phyloP scores from a whole-genome alignment of 2,797 vertebrate species.

The Cyprinella venusta region DNA sequence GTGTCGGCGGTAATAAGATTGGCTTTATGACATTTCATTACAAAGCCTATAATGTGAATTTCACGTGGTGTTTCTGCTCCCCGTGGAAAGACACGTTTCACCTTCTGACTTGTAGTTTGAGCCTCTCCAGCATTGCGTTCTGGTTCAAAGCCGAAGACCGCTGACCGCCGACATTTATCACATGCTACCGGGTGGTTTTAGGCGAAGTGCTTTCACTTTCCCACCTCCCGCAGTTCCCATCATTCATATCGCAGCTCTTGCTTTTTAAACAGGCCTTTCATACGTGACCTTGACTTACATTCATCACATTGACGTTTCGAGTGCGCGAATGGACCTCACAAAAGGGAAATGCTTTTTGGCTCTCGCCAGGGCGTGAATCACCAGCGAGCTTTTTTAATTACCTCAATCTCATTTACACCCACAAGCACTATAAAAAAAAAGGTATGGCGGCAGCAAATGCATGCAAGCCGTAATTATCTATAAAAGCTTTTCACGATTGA shows the following conservation, averaged over 20 bases:
- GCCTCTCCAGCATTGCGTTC: constrained; percentile 5
- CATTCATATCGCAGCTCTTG: constrained; percentile 68
- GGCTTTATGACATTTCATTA: constrained; percentile 45
- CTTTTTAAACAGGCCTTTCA: constrained; percentile 75
- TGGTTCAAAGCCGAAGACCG: constrained; percentile 9
- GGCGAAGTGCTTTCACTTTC: constrained; percentile 55
- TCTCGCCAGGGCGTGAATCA: constrained; percentile 43
- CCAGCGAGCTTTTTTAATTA: constrained; percentile 68
- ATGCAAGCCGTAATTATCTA: constrained; percentile 69
- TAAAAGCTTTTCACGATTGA: constrained; percentile 63
- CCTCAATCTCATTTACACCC: constrained; percentile 67
- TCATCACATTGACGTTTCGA: constrained; percentile 74
- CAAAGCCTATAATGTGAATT: constrained; percentile 26
- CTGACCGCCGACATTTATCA: constrained; percentile 42
- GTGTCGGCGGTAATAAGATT: constrained; percentile 16
- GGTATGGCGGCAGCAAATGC: constrained; percentile 60
- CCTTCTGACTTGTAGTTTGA: constrained; percentile 20
- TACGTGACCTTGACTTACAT: constrained; percentile 79
- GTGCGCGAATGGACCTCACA: constrained; percentile 59
- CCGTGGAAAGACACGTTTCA: constrained; percentile 25
- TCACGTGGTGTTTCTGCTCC: not conserved
- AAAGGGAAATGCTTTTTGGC: constrained; percentile 60
- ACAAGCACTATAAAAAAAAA: constrained; percentile 58
- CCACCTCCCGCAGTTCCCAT: constrained; percentile 60
- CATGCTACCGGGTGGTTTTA: constrained; percentile 25